Percentiles rank a stretch among this genome's conserved stretches.
Conservation (phyloP, 2,113 vertebrate genomes). For the Bathybates hornii region DNA sequence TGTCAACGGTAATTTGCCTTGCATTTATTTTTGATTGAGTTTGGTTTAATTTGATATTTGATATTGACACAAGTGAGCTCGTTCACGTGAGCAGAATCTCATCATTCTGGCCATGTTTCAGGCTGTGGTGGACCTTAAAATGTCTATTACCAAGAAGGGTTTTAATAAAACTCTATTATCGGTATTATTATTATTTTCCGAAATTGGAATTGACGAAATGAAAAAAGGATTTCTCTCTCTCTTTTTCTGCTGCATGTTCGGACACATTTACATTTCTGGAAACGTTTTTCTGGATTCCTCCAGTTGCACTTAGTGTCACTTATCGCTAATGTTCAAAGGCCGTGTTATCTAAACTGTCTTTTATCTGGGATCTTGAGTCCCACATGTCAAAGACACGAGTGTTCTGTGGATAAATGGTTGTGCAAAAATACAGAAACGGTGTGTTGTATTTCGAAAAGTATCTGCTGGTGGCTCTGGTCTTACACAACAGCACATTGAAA, state of each 20-base stretch:
- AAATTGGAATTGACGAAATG: not conserved
- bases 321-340: not conserved
- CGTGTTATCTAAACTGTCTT: not conserved
- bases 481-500: not conserved
- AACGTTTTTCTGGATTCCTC: not conserved
- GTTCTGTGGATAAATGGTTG: not conserved
- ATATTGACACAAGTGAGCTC: not conserved
- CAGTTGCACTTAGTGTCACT: not conserved
- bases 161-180: not conserved
- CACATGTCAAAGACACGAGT: not conserved
- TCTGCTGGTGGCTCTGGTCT: not conserved
- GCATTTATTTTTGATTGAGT: not conserved
- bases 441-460: not conserved
- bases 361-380: not conserved
- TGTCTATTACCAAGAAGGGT: no score
- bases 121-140: not conserved
- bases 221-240: not conserved
- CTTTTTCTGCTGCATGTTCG: not conserved
- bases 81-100: not conserved
- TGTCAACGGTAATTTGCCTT: constrained; percentile 30
- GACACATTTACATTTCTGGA: not conserved
- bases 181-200: not conserved
- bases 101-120: not conserved
- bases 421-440: not conserved
- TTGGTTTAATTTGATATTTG: not conserved